Percentiles rank a stretch among this genome's conserved stretches.
Evolutionary conservation across 2,797 vertebrate genomes (phyloP).

Genomic region (Acipenser transmontanus): DNA sequence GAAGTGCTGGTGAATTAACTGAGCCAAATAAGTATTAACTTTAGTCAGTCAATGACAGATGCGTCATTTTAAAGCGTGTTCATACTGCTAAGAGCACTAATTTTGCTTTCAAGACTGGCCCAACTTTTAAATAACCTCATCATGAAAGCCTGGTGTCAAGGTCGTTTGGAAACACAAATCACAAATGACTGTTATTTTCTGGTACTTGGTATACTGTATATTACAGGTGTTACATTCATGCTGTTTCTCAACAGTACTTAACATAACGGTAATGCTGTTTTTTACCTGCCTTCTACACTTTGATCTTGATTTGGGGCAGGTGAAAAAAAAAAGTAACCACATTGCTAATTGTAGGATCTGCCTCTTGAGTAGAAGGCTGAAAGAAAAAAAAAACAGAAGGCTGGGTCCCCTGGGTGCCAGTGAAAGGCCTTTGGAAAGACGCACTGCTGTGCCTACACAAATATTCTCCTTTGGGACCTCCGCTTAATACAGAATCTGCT

Average conservation of each 20-base stretch:
- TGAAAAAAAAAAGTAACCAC: background rate
- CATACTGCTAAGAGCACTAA: background rate
- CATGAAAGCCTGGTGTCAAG: background rate
- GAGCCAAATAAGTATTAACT: background rate
- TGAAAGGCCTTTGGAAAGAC: conserved; percentile 14
- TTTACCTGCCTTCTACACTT: no score
- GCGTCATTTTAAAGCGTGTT: background rate
- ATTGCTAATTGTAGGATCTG: background rate
- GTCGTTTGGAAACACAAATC: background rate
- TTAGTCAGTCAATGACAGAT: background rate
- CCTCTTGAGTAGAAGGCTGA: background rate
- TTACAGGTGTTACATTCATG: no score
- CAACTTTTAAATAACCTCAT: background rate
- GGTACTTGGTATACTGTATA: no score
- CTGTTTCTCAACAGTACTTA: no score
- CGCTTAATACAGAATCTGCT: conserved; percentile 12
- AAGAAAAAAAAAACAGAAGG: background rate
- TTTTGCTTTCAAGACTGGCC: background rate
- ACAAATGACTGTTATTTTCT: no score
- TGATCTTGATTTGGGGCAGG: background rate
- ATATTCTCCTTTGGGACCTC: conserved; percentile 1
- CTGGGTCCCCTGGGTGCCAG: background rate
- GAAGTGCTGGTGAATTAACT: background rate
- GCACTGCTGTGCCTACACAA: conserved; percentile 5
- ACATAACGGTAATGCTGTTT: no score